Percentiles rank a stretch among this genome's conserved stretches.
phyloP scores from a whole-genome alignment of 2,113 vertebrate genomes.

The Mystacornis crossleyi region DNA sequence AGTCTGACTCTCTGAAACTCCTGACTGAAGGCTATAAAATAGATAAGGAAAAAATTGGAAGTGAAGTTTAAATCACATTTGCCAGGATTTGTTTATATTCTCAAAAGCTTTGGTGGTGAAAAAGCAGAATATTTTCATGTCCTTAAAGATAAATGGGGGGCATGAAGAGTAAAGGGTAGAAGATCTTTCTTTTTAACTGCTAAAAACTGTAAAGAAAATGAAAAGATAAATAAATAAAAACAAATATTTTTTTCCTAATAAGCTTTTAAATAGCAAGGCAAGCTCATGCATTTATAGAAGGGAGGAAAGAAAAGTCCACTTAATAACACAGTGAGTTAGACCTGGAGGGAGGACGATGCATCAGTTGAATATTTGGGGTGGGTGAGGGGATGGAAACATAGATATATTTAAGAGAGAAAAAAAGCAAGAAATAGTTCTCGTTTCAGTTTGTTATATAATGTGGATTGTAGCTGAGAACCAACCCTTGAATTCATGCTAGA shows the following conservation, averaged over 20 bases:
- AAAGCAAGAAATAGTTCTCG: background rate
- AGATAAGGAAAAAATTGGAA: background rate
- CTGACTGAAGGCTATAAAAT: background rate
- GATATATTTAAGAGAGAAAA: background rate
- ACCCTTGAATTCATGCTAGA: background rate
- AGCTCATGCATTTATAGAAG: background rate
- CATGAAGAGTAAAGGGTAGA: background rate
- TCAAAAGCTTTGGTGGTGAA: background rate
- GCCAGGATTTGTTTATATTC: background rate
- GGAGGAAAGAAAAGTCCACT: background rate
- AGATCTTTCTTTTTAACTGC: background rate
- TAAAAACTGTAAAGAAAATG: background rate
- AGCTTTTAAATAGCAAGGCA: background rate
- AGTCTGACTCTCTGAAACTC: background rate
- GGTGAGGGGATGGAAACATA: background rate
- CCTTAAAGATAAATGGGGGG: background rate
- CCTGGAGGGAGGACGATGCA: background rate
- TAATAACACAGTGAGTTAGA: background rate
- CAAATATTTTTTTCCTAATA: background rate
- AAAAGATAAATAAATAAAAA: background rate
- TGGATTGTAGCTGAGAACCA: background rate
- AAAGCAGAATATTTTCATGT: background rate
- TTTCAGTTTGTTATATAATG: background rate
- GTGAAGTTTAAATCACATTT: background rate
- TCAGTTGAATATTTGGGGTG: fast-evolving